Evolutionary conservation across 2,888 invertebrate genomes (phyloP).

Genomic region (Callosobruchus maculatus): DNA sequence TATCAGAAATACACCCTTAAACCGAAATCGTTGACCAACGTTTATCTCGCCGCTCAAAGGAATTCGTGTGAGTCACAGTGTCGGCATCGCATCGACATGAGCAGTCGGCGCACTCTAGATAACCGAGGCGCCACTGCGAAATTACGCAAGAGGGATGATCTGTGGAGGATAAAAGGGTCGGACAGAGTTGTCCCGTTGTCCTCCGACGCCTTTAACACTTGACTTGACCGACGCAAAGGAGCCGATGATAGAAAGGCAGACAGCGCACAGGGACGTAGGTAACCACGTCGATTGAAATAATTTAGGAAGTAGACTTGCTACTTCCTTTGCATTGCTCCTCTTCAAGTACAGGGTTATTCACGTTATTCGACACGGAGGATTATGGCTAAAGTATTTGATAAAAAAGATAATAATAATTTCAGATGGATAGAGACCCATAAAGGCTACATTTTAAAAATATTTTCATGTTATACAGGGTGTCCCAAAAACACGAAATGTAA

Average conservation of each 20-base stretch:
- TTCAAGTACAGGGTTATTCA: too few species aligned
- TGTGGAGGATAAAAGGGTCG: neutral
- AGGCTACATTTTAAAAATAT: too few species aligned
- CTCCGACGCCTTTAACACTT: slow-evolving; percentile 37
- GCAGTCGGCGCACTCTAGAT: neutral
- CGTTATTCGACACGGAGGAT: too few species aligned
- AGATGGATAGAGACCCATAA: too few species aligned
- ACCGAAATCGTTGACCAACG: neutral
- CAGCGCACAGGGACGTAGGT: neutral
- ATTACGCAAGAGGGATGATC: neutral
- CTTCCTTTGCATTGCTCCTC: too few species aligned
- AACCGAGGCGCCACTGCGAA: neutral
- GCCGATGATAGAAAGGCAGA: slow-evolving; percentile 5
- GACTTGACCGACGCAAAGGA: slow-evolving; percentile 29
- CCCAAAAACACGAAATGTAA: too few species aligned
- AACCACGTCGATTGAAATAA: neutral
- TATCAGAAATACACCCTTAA: neutral
- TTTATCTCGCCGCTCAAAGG: neutral
- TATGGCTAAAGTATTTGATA: too few species aligned
- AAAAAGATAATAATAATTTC: too few species aligned
- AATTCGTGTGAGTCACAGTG: neutral
- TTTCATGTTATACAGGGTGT: too few species aligned
- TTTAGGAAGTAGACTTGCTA: too few species aligned
- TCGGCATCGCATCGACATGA: neutral
- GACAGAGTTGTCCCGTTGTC: slow-evolving; percentile 23